phyloP scores from a whole-genome alignment of 2,797 vertebrate species.

The Propithecus perrieri region DNA sequence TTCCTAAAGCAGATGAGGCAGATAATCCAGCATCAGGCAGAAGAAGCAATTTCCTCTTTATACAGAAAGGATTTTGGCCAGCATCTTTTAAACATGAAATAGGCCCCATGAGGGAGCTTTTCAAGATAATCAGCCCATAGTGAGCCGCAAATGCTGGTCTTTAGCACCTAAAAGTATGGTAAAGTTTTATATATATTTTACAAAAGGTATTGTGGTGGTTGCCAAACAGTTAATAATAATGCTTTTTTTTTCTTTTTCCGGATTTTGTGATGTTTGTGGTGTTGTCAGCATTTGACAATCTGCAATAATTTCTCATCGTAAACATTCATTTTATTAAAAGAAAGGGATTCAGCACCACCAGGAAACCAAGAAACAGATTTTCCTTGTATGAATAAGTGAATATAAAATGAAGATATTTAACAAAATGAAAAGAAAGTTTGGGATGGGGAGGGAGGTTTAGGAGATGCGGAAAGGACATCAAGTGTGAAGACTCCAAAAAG shows the following conservation, averaged over 20 bases:
- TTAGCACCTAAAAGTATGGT: background rate
- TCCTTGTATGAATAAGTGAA: background rate
- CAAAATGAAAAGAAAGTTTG: background rate
- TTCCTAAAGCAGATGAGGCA: background rate
- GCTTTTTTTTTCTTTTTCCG: background rate
- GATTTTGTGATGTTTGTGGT: background rate
- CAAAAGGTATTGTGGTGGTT: background rate
- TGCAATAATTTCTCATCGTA: background rate
- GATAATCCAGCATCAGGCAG: background rate
- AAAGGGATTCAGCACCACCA: background rate
- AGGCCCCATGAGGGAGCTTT: background rate
- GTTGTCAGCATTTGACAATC: background rate
- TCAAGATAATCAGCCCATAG: background rate
- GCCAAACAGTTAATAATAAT: background rate
- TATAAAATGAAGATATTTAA: background rate
- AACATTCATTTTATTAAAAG: slow-evolving; percentile 5
- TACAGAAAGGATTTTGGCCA: background rate
- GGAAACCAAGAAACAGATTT: background rate
- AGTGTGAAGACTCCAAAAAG: background rate
- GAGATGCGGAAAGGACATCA: background rate
- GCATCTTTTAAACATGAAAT: background rate
- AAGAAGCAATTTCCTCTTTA: slow-evolving; percentile 12
- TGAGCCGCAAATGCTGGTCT: background rate
- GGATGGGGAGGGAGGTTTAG: background rate
- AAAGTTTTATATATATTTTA: background rate